Base-by-base conservation (phyloP, 2,113 vertebrate genomes). In the Phrynocephalus versicolor region DNA sequence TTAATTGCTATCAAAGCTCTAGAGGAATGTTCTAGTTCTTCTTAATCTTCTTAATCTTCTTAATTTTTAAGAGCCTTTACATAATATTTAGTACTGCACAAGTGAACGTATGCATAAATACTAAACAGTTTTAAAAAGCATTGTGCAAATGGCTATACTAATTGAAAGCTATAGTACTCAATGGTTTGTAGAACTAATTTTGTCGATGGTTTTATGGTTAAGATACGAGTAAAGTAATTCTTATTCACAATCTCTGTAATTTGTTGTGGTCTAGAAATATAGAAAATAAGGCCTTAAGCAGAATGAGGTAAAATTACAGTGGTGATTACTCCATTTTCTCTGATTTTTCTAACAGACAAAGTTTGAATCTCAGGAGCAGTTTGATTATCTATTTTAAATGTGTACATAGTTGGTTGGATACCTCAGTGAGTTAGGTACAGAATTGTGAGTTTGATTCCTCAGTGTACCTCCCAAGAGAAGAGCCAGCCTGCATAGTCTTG, bases 371-470 rank as follows among this genome's bases (percentile, higher is more conserved):
- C 1, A 90, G 7, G 51, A 23, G 64, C 84, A 19, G 77, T 88
- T 82, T 35, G 10, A 27, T 71, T 89, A 75, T 6, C 62, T 4
- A 37, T 90, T 87, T 89, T 64, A 83, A 58, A 10, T 51, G 16
- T 6, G 45, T 51, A 51, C 5, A 51, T 51, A 51, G 45, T 51
- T 10, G 5, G 45, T 10, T 51, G 45, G 45, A 51, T 51, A 51
- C 5, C 5, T 51, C 10, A 51, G 45, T 51, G 45, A 51, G 45
- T 51, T 51, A 6, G 45, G 45, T 51, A 51, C 5, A 51, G 45
- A 51, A 10, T 51, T 51, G 45, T 5, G 45, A 51, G 45, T 10
- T 51, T 10, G 45, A 51, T 51, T 51, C 45, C 45, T 51, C 45
- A 51, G 45, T 51, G 45, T 51, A 51, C 45, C 10, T 51, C 45